Percentiles rank a stretch among this genome's conserved stretches.
phyloP scores from a whole-genome alignment of 2,888 invertebrate species.

The Sialis lutaria region DNA sequence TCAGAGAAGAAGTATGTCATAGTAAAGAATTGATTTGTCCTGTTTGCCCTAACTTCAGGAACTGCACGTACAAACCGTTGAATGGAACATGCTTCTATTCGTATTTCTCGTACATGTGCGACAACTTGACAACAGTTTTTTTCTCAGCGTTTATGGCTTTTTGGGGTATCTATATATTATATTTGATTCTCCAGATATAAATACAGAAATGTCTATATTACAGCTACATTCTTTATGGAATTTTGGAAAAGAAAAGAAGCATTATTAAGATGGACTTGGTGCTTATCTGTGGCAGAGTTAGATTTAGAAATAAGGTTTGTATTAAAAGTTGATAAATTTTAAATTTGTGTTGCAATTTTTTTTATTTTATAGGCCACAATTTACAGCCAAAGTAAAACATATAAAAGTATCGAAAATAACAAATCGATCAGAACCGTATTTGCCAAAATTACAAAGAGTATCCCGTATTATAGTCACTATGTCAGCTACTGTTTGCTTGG shows the following conservation, averaged over 20 bases:
- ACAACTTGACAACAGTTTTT: slow-evolving; percentile 16
- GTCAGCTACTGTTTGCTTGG: too few species aligned
- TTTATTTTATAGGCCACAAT: too few species aligned
- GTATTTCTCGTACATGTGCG: slow-evolving; percentile 23
- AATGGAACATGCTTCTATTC: slow-evolving; percentile 32
- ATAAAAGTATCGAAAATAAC: too few species aligned
- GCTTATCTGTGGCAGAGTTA: slow-evolving; percentile 9
- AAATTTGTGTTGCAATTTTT: too few species aligned
- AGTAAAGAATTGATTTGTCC: slow-evolving; percentile 34
- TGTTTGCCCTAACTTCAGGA: slow-evolving; percentile 25
- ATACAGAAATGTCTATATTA: too few species aligned
- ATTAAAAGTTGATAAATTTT: slow-evolving; percentile 6
- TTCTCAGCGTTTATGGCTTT: slow-evolving; percentile 20
- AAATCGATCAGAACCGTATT: too few species aligned
- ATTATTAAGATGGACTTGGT: slow-evolving; percentile 14
- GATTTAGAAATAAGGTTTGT: slow-evolving; percentile 5
- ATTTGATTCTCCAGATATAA: too few species aligned
- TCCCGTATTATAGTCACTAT: too few species aligned
- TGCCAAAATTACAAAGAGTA: too few species aligned
- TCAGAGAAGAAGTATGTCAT: slow-evolving; percentile 17
- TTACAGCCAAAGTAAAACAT: too few species aligned
- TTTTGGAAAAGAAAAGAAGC: slow-evolving; percentile 12
- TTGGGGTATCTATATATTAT: slow-evolving; percentile 17
- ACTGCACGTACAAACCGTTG: slow-evolving; percentile 31
- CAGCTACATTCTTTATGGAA: slow-evolving; percentile 7